A percentile compares a stretch with the other conserved stretches of the same genome.
Evolutionary conservation across 2,797 vertebrate species (phyloP).

Genomic region (Phoebastria nigripes): DNA sequence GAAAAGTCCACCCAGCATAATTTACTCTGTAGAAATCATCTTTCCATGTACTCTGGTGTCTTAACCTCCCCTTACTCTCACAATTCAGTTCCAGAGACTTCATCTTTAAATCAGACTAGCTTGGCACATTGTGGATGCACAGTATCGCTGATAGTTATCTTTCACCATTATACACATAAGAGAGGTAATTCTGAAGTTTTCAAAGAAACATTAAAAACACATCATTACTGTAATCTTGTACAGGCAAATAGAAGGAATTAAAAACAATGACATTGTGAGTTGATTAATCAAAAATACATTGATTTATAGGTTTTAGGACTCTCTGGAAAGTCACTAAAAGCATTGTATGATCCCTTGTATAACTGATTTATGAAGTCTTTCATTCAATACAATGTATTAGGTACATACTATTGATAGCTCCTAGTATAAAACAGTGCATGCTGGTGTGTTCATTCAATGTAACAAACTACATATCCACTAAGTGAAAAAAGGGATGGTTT

Average conservation of each 20-base stretch:
- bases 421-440: neutral
- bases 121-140: neutral
- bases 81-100: neutral
- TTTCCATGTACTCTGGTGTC: neutral
- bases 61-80: neutral
- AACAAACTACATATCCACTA: neutral
- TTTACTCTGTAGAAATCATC: neutral
- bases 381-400: neutral
- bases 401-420: neutral
- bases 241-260: neutral
- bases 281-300: neutral
- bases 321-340: constrained; percentile 7
- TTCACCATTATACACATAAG: neutral
- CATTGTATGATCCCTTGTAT: neutral
- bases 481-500: neutral
- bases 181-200: neutral
- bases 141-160: neutral
- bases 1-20: neutral
- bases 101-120: neutral
- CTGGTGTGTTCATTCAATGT: neutral
- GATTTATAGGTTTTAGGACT: neutral
- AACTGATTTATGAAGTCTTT: neutral
- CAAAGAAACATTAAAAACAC: neutral
- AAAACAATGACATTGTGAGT: neutral
- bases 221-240: neutral